phyloP scores from a whole-genome alignment of 2,888 invertebrate genomes.

The Pollenia griseotomentosa region DNA sequence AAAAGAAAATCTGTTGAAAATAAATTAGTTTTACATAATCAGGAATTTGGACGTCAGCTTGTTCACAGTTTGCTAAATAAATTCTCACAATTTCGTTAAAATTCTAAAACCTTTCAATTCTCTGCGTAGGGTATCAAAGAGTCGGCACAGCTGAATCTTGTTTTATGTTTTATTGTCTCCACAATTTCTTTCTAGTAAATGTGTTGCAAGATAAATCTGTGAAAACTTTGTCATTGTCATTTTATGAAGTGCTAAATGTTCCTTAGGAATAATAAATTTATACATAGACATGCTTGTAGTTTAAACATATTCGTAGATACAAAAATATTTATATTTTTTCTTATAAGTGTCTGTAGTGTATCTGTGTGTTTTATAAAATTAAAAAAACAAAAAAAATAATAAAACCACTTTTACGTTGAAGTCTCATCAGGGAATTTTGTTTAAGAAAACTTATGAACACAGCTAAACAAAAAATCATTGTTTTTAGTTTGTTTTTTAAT shows the following conservation, averaged over 20 bases:
- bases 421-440: slow-evolving; percentile 63
- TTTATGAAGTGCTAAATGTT: slow-evolving; percentile 74
- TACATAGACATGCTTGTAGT: slow-evolving; percentile 54
- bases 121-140: too few species aligned
- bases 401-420: slow-evolving; percentile 58
- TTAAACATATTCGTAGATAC: background rate
- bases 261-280: slow-evolving; percentile 72
- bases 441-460: slow-evolving; percentile 46
- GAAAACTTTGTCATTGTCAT: slow-evolving; percentile 73
- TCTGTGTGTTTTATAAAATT: background rate
- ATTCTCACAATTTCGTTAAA: too few species aligned
- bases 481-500: slow-evolving; percentile 69
- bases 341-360: background rate
- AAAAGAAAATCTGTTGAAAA: too few species aligned
- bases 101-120: too few species aligned
- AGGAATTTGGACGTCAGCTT: too few species aligned
- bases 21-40: too few species aligned
- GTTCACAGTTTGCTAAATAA: too few species aligned
- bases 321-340: background rate
- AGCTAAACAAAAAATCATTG: slow-evolving; percentile 44
- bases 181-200: slow-evolving; percentile 14
- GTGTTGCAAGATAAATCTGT: slow-evolving; percentile 68
- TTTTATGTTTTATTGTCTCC: slow-evolving; percentile 5
- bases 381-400: slow-evolving; percentile 21
- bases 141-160: background rate